A percentile compares a stretch with the other conserved stretches of the same genome.
Conservation (phyloP, 2,888 invertebrate genomes). For the Hoplodrina blanda region DNA sequence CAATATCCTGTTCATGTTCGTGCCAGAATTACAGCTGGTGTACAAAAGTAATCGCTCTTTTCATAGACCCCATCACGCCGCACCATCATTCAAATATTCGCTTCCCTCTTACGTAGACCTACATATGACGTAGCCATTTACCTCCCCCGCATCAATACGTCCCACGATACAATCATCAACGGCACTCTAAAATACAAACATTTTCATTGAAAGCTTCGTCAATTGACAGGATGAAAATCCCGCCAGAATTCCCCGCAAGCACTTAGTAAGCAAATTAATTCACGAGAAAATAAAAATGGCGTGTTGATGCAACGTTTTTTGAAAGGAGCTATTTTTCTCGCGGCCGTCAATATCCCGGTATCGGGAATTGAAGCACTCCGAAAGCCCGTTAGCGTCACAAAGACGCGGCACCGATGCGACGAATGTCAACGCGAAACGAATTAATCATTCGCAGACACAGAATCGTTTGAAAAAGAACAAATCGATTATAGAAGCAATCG, state of each 20-base stretch:
- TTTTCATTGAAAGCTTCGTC: constrained; percentile 73
- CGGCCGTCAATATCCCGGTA: constrained; percentile 73
- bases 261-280: constrained; percentile 86
- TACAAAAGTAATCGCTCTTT: constrained; percentile 40
- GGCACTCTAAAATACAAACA: constrained; percentile 75
- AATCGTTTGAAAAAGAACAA: constrained; percentile 74
- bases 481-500: constrained; percentile 79
- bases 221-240: constrained; percentile 76
- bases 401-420: constrained; percentile 75
- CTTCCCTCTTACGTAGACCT: constrained; percentile 41
- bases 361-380: constrained; percentile 69
- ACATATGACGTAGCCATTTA: constrained; percentile 63
- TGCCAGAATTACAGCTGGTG: constrained; percentile 19
- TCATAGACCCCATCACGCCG: constrained; percentile 44
- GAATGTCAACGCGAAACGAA: constrained; percentile 78
- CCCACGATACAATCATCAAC: constrained; percentile 69
- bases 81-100: constrained; percentile 50
- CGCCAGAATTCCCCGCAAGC: constrained; percentile 74
- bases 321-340: constrained; percentile 80
- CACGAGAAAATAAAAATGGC: constrained; percentile 76
- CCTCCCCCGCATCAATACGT: constrained; percentile 55
- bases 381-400: constrained; percentile 78
- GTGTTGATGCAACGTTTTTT: constrained; percentile 72
- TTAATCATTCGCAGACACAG: constrained; percentile 81
- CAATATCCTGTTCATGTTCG: constrained; percentile 15